A percentile compares a stretch with the other conserved stretches of the same genome.
These are phyloP conservation scores for Paguma larvata DNA, from an alignment of 2,797 vertebrate genomes.

Conservation along the genomic window DNA sequence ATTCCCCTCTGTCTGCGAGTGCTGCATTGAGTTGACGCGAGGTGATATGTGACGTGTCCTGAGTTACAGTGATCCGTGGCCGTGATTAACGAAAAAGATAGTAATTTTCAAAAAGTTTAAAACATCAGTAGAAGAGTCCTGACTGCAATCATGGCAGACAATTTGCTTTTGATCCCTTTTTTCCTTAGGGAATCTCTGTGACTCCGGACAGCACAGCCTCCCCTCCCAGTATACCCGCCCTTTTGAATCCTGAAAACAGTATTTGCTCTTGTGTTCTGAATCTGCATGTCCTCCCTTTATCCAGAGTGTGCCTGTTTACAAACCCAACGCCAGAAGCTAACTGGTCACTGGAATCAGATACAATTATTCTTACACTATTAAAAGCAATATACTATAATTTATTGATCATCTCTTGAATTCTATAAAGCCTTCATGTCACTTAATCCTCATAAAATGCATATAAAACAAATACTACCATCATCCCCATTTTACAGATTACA, in stretches of 20 bases:
- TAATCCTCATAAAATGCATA: background rate
- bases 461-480: background rate
- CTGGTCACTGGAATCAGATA: background rate
- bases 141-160: background rate
- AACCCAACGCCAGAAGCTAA: background rate
- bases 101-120: background rate
- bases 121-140: background rate
- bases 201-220: background rate
- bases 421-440: background rate
- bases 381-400: background rate
- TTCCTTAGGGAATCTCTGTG: background rate
- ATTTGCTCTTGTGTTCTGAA: background rate
- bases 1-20: background rate
- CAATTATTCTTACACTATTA: background rate
- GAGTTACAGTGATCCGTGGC: background rate
- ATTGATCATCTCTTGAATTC: background rate
- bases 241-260: background rate
- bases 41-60: background rate
- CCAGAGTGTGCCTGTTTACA: background rate
- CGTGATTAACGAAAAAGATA: background rate
- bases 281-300: background rate
- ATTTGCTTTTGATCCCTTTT: background rate
- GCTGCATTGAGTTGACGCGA: background rate
- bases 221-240: background rate
- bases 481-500: background rate